A percentile compares a stretch with the other conserved stretches of the same genome.
Conservation (phyloP, 2,797 vertebrate genomes). For the Alfaro cultratus region DNA sequence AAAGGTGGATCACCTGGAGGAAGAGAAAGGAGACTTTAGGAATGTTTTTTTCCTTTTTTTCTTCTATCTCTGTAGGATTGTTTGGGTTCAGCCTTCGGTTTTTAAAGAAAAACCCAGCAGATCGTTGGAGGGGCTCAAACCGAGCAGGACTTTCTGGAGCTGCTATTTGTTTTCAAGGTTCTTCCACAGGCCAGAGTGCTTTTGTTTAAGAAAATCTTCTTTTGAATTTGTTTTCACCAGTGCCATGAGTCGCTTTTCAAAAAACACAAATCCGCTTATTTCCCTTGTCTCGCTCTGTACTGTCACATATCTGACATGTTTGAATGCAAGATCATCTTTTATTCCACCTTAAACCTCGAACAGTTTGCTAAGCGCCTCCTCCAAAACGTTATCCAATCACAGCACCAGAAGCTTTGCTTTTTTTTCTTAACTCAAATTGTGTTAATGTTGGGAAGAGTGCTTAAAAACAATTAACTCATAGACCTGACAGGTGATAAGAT, state of each 20-base stretch:
- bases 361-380: constrained; percentile 10
- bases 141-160: constrained; percentile 42
- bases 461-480: neutral
- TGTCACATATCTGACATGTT: constrained; percentile 31
- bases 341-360: constrained; percentile 7
- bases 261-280: constrained; percentile 22
- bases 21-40: constrained; percentile 41
- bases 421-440: neutral
- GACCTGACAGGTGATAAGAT: neutral
- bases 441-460: neutral
- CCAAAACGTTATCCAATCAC: neutral
- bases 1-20: constrained; percentile 19
- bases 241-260: constrained; percentile 42
- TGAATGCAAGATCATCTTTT: constrained; percentile 21
- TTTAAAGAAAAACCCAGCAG: constrained; percentile 25
- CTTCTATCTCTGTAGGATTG: constrained; percentile 30
- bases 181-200: constrained; percentile 52
- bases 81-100: constrained; percentile 19
- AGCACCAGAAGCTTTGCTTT: neutral
- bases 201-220: constrained; percentile 22
- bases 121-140: constrained; percentile 32
- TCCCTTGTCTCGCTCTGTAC: constrained; percentile 27
- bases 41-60: constrained; percentile 28
- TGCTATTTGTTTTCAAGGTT: constrained; percentile 50
- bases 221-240: constrained; percentile 36